Conservation (phyloP, 2,113 vertebrate genomes). For the Chaetura pelagica region DNA sequence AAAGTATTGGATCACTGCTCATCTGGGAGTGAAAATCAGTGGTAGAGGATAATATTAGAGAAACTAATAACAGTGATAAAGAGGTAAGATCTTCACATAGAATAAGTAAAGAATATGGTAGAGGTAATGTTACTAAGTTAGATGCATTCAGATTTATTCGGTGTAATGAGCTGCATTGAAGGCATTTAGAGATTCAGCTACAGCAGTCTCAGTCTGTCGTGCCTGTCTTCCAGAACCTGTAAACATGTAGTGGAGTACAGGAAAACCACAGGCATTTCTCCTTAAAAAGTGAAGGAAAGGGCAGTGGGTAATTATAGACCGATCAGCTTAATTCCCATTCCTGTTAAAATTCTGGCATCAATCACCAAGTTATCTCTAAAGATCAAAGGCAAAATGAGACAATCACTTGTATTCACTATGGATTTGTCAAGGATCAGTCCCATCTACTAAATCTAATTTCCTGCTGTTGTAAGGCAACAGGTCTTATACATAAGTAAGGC, state of each 20-base stretch:
- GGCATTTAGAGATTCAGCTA: not conserved
- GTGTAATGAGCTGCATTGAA: slow-evolving; percentile 1
- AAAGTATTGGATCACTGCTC: slow-evolving; percentile 25
- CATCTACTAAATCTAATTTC: not conserved
- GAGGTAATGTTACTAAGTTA: not conserved
- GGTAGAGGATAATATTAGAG: not conserved
- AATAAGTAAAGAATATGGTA: not conserved
- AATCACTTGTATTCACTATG: not conserved
- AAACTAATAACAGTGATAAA: slow-evolving; percentile 31
- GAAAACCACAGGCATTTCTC: not conserved
- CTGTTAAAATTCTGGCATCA: slow-evolving; percentile 11
- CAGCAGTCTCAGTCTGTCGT: not conserved
- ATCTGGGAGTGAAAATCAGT: slow-evolving; percentile 23
- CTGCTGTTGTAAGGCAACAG: not conserved
- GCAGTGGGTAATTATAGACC: not conserved
- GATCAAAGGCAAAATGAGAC: not conserved
- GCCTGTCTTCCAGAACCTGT: not conserved
- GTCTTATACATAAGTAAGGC: not conserved
- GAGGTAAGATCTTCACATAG: not conserved
- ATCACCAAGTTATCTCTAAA: not conserved
- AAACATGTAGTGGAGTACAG: not conserved
- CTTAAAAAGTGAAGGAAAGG: not conserved
- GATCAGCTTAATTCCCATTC: not conserved
- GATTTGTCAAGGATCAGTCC: not conserved
- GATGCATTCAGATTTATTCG: slow-evolving; percentile 24